Evolutionary conservation across 1,140 invertebrate genomes (phyloP).

Genomic region (Chelonus insularis): DNA sequence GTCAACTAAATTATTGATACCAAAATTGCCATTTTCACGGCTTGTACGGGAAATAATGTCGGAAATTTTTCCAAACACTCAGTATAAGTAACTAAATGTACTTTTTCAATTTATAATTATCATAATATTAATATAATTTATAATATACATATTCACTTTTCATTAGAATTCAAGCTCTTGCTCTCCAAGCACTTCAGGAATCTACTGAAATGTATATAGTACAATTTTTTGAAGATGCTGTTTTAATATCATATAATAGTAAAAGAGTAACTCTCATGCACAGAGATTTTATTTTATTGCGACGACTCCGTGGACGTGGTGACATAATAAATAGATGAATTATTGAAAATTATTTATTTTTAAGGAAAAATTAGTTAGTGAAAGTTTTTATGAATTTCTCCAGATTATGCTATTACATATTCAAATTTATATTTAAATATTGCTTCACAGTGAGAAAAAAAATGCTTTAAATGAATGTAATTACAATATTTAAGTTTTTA

Average conservation of each 20-base stretch:
- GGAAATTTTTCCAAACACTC: slow-evolving; percentile 33
- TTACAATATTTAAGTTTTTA: too few species aligned
- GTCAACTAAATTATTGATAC: slow-evolving; percentile 38
- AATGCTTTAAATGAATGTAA: too few species aligned
- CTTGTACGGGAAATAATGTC: slow-evolving; percentile 38
- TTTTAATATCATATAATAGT: slow-evolving; percentile 71
- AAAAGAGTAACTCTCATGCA: slow-evolving; percentile 76
- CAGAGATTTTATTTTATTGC: slow-evolving; percentile 63
- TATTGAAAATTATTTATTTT: neutral
- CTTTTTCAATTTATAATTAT: too few species aligned
- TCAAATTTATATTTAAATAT: too few species aligned
- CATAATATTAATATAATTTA: too few species aligned
- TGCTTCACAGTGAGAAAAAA: too few species aligned
- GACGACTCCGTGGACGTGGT: slow-evolving; percentile 49
- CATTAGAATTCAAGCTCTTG: slow-evolving; percentile 61
- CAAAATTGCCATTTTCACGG: slow-evolving; percentile 38
- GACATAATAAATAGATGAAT: slow-evolving; percentile 48
- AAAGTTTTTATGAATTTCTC: neutral
- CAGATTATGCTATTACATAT: too few species aligned
- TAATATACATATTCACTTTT: slow-evolving; percentile 6
- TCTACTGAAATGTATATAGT: slow-evolving; percentile 75
- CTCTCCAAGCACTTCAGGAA: slow-evolving; percentile 67
- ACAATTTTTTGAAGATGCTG: slow-evolving; percentile 76
- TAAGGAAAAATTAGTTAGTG: neutral
- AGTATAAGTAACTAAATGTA: too few species aligned